Evolutionary conservation across 2,797 vertebrate genomes (phyloP).

Genomic region (Ctenopoma multispine): DNA sequence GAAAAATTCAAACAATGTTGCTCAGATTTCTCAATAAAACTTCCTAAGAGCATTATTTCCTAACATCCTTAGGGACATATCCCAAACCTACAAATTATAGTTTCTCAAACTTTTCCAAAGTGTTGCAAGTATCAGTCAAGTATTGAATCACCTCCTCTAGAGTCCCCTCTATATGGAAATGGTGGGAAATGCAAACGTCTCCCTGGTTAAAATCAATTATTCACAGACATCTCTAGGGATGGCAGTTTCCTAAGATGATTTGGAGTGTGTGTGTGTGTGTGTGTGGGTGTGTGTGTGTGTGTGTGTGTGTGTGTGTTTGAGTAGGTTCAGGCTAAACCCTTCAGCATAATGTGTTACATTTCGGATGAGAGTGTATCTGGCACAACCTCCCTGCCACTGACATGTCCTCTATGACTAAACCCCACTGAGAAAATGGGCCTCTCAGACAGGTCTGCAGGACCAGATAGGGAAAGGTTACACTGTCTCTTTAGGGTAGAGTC

Average conservation of each 20-base stretch:
- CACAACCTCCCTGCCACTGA: slow-evolving; percentile 22
- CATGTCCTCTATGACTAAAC: slow-evolving; percentile 45
- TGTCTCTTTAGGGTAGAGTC: slow-evolving; percentile 20
- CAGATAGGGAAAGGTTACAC: slow-evolving; percentile 65
- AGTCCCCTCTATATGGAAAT: slow-evolving; percentile 68
- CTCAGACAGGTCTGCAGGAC: slow-evolving; percentile 57
- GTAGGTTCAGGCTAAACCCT: slow-evolving; percentile 54
- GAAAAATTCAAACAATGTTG: background rate
- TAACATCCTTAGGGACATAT: slow-evolving; percentile 19
- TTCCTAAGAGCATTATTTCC: slow-evolving; percentile 17
- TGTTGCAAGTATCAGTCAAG: slow-evolving; percentile 64
- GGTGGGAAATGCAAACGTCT: slow-evolving; percentile 56
- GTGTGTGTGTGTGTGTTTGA: slow-evolving; percentile 31
- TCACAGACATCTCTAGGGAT: slow-evolving; percentile 74
- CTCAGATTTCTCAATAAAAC: slow-evolving; percentile 14
- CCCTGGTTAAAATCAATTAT: slow-evolving; percentile 79
- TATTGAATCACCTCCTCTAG: slow-evolving; percentile 73
- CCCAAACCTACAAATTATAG: slow-evolving; percentile 47
- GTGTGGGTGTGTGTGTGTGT: slow-evolving; percentile 28
- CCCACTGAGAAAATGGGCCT: slow-evolving; percentile 46
- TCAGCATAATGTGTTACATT: slow-evolving; percentile 53
- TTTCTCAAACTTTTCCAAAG: slow-evolving; percentile 68
- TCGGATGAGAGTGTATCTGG: slow-evolving; percentile 46
- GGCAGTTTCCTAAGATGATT: slow-evolving; percentile 62
- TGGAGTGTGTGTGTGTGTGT: slow-evolving; percentile 28